Evolutionary conservation across 2,797 vertebrate genomes (phyloP).

Genomic region (Xenops minutus): DNA sequence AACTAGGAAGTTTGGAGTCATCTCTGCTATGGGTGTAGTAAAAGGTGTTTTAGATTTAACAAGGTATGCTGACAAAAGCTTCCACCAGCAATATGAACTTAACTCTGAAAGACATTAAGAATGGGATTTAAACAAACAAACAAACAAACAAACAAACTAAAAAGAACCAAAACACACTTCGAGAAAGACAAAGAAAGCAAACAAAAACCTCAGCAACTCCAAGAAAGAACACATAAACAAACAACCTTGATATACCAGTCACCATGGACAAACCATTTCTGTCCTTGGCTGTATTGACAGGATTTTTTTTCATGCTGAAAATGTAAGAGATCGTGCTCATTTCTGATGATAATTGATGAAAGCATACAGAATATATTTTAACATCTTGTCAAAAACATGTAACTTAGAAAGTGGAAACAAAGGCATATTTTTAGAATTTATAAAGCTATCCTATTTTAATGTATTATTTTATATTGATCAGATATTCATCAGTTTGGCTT

Average conservation of each 20-base stretch:
- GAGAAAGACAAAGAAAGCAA: neutral
- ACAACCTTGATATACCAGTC: rapidly evolving
- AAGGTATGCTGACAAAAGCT: neutral
- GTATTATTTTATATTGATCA: neutral
- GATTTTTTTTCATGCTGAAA: neutral
- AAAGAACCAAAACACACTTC: neutral
- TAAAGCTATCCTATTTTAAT: neutral
- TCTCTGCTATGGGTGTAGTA: neutral
- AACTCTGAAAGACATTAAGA: neutral
- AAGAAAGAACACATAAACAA: neutral
- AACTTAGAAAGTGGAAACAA: neutral
- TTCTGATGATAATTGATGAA: neutral
- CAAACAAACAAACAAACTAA: no score
- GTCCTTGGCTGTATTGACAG: neutral
- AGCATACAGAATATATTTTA: neutral
- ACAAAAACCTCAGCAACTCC: rapidly evolving
- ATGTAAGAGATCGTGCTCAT: neutral
- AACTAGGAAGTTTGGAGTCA: neutral
- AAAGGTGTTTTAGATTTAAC: neutral
- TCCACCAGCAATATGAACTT: neutral
- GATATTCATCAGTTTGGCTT: neutral
- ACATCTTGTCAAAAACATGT: neutral
- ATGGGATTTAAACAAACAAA: neutral
- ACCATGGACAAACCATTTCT: neutral
- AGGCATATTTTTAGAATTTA: neutral